Percentiles rank a stretch among this genome's conserved stretches.
Evolutionary conservation across 2,888 invertebrate genomes (phyloP).

Genomic region (Lucinisca nassula): DNA sequence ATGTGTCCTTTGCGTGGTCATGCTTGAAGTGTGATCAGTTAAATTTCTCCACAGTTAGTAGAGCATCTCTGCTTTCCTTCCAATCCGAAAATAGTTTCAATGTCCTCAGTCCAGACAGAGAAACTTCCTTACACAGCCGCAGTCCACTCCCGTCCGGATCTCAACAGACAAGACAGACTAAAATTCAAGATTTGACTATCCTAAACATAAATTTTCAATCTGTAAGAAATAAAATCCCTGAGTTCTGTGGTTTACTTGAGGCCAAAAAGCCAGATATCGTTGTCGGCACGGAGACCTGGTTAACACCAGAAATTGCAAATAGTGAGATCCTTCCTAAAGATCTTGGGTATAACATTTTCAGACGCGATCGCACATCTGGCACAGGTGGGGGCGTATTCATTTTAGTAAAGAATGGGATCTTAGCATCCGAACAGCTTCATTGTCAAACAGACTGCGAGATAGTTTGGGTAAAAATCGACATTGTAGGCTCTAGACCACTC

Average conservation of each 20-base stretch:
- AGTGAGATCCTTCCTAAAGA: background rate
- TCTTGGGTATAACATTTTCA: background rate
- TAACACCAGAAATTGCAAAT: background rate
- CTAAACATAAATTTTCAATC: background rate
- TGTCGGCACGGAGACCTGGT: background rate
- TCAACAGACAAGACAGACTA: background rate
- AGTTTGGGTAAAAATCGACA: slow-evolving; percentile 28
- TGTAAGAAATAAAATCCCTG: background rate
- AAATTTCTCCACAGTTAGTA: background rate
- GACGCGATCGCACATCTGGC: background rate
- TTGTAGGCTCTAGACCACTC: background rate
- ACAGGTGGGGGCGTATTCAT: background rate
- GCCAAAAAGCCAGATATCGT: slow-evolving; percentile 6
- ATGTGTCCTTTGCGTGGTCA: background rate
- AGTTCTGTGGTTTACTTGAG: background rate
- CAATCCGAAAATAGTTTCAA: background rate
- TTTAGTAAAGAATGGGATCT: background rate
- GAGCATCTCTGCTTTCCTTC: background rate
- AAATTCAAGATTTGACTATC: background rate
- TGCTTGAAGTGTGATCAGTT: slow-evolving; percentile 7
- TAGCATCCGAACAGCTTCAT: slow-evolving; percentile 16
- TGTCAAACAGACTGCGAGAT: slow-evolving; percentile 35
- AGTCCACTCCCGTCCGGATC: background rate
- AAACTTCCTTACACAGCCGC: background rate
- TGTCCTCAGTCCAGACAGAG: background rate